These are phyloP conservation scores for Coenobita brevimanus DNA, from an alignment of 1,140 invertebrate species.

Conservation along the genomic window DNA sequence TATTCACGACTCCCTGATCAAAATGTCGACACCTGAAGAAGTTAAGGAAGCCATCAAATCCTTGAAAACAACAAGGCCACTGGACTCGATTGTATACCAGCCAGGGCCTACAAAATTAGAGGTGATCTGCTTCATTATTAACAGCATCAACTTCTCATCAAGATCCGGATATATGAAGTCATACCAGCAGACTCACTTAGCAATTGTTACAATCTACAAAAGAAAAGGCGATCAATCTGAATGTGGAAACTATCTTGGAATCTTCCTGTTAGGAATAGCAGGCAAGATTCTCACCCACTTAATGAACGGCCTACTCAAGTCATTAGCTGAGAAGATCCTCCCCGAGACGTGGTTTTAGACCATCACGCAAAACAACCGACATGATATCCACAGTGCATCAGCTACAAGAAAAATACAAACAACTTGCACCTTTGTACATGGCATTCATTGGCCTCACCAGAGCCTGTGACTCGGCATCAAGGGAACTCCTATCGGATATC, in stretches of 20 bases:
- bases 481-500: not conserved
- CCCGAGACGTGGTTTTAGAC: not conserved
- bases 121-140: slow-evolving; percentile 11
- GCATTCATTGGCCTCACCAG: slow-evolving; percentile 13
- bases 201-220: slow-evolving; percentile 11
- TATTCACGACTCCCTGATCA: slow-evolving; percentile 1
- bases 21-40: slow-evolving; percentile 5
- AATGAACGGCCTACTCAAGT: not conserved
- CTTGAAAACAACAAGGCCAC: slow-evolving; percentile 5
- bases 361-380: not conserved
- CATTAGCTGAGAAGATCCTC: slow-evolving; percentile 14
- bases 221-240: slow-evolving; percentile 8
- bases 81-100: slow-evolving; percentile 3
- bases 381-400: slow-evolving; percentile 16
- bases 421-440: not conserved
- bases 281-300: not conserved
- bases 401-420: slow-evolving; percentile 4
- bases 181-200: slow-evolving; percentile 8
- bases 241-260: not conserved
- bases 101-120: not conserved
- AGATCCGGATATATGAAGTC: slow-evolving; percentile 3
- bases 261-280: not conserved
- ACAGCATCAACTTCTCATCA: slow-evolving; percentile 9
- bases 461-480: not conserved
- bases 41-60: not conserved